Base-by-base conservation (phyloP, 2,888 invertebrate species). In the Chironomus riparius region DNA sequence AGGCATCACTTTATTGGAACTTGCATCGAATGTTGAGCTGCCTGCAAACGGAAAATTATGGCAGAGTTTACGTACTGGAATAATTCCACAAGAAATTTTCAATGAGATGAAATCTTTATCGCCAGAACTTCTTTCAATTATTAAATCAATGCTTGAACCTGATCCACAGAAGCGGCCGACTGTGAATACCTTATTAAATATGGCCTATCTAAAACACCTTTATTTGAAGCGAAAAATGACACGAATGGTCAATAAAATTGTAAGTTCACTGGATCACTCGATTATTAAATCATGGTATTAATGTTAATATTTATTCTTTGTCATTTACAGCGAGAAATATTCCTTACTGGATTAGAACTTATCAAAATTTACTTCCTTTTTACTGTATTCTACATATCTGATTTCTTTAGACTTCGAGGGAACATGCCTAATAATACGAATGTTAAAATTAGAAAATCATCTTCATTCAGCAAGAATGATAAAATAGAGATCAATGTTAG, bases 1-100 rank as follows among this genome's bases (percentile, higher is more conserved):
- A 69, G 92, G 92, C 3, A 88, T 93, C 78, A 88, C 90, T 4
- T 86, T 92, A 78, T 81, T 93, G 72, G 92, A 93, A 81, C 80
- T 92, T 62, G 88, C 90, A 0, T 88, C 88, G 78, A 90, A 90
- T 82, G 85, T 92, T 77, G 88, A 90, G 78, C 82, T 93, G 76
- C 92, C 92, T 0, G 83, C 86, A 61, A 87, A 88, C 78, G 92
- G 91, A 0, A 86, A 87, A 0, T 83, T 88, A 28, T 93, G 92
- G 92, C 91, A 91, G 79, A 82, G 86, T 72, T 81, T 92, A 24
- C 82, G 91, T 21, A 83, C 83, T 70, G 87, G 88, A n/a, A 81
- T 83, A 2, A 81, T 89, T 24, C 88, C 89, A 2, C 83, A 85
- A 15, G 83, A 83, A 76, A 83, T 85, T 78, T 80, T 83, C 4